A percentile compares a stretch with the other conserved stretches of the same genome.
Evolutionary conservation across 1,140 invertebrate genomes (phyloP).

Genomic region (Halyomorpha halys): DNA sequence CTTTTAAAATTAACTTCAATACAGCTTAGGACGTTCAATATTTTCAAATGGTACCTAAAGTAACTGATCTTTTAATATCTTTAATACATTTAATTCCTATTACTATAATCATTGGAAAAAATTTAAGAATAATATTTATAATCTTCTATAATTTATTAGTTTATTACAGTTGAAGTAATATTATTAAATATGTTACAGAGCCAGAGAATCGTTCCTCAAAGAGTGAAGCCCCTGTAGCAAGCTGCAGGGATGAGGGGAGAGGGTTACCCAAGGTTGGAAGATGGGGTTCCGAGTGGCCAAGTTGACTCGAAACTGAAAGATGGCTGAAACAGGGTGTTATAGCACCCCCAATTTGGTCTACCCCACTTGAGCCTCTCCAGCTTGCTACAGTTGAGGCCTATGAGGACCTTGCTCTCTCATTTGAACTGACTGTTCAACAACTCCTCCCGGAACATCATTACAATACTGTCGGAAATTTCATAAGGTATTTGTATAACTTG

Average conservation of each 20-base stretch:
- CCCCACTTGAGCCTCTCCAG: conserved; percentile 40
- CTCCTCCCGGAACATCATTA: conserved; percentile 70
- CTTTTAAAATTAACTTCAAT: no score
- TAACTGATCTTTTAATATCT: no score
- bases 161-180: no score
- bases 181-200: not conserved
- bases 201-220: not conserved
- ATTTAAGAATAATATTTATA: no score
- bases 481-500: conserved; percentile 39
- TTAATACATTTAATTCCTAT: no score
- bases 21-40: no score
- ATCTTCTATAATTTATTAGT: no score
- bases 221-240: not conserved
- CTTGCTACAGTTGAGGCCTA: conserved; percentile 55
- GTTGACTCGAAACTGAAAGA: conserved; percentile 62
- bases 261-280: conserved; percentile 47
- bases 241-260: conserved; percentile 8
- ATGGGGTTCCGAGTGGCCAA: conserved; percentile 82
- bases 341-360: conserved; percentile 55
- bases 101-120: no score
- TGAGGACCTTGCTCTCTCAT: conserved; percentile 61
- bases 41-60: no score
- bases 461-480: conserved; percentile 75
- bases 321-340: conserved; percentile 32
- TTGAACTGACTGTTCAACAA: conserved; percentile 63